Conservation (phyloP, 2,113 vertebrate species). For the Stercorarius parasiticus region DNA sequence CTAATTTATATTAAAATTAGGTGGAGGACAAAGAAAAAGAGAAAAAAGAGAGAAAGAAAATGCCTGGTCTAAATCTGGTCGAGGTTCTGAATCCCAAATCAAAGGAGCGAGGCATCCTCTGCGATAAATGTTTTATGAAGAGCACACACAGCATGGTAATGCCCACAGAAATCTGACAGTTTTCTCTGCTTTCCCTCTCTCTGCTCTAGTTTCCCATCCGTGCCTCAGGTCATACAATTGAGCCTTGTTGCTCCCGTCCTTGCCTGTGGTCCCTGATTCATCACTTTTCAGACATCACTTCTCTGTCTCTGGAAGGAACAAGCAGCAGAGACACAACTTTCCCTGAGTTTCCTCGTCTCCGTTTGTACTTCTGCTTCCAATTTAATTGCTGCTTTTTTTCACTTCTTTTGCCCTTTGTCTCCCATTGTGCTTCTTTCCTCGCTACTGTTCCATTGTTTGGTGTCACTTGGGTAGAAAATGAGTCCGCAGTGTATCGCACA, state of each 20-base stretch:
- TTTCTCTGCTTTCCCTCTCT: slow-evolving; percentile 7
- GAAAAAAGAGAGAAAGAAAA: slow-evolving; percentile 24
- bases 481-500: accelerated
- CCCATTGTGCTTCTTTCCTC: accelerated
- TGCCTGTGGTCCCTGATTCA: slow-evolving; percentile 61
- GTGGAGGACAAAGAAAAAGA: slow-evolving; percentile 7
- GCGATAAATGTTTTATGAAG: slow-evolving; percentile 58
- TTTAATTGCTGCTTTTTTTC: not conserved
- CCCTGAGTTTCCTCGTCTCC: not conserved
- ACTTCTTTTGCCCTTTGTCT: not conserved
- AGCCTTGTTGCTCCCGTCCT: slow-evolving; percentile 54
- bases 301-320: not conserved
- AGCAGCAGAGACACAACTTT: not conserved
- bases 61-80: slow-evolving; percentile 28
- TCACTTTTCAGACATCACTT: slow-evolving; percentile 45
- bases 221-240: slow-evolving; percentile 35
- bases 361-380: not conserved
- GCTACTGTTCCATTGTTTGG: not conserved
- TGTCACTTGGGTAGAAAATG: not conserved
- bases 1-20: slow-evolving; percentile 41
- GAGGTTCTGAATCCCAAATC: slow-evolving; percentile 49
- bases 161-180: slow-evolving; percentile 54
- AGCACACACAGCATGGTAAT: slow-evolving; percentile 40
- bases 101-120: slow-evolving; percentile 32
- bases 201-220: not conserved